Conservation (phyloP, 2,888 invertebrate genomes). For the Drosophila subquinaria region DNA sequence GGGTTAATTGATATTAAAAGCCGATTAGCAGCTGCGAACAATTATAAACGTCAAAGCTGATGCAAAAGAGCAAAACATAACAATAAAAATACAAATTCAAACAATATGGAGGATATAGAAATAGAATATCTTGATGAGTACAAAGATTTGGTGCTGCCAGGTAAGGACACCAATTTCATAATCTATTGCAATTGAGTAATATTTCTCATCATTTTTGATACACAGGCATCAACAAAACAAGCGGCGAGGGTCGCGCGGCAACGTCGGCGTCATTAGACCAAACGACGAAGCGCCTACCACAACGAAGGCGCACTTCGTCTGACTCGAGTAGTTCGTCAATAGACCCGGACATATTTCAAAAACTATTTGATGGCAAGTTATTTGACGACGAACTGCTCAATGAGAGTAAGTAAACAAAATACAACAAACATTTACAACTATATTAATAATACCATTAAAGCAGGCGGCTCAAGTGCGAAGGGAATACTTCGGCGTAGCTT, state of each 20-base stretch:
- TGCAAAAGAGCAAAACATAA: slow-evolving; percentile 16
- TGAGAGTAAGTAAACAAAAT: slow-evolving; percentile 47
- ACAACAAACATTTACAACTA: neutral
- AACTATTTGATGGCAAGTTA: slow-evolving; percentile 76
- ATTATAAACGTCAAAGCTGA: slow-evolving; percentile 7
- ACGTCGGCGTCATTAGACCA: slow-evolving; percentile 32
- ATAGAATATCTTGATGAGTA: slow-evolving; percentile 84
- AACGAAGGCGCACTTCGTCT: slow-evolving; percentile 55
- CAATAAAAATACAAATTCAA: slow-evolving; percentile 3
- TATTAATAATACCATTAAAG: neutral
- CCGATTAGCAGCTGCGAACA: slow-evolving; percentile 8
- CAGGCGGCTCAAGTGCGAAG: slow-evolving; percentile 28
- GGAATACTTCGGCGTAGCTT: slow-evolving; percentile 20
- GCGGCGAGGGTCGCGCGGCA: slow-evolving; percentile 33
- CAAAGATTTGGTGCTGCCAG: slow-evolving; percentile 83
- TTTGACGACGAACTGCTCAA: slow-evolving; percentile 70
- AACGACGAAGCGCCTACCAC: slow-evolving; percentile 18
- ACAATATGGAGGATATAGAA: slow-evolving; percentile 83
- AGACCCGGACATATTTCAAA: slow-evolving; percentile 82
- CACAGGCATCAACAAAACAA: slow-evolving; percentile 61
- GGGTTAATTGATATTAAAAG: slow-evolving; percentile 7
- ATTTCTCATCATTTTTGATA: neutral
- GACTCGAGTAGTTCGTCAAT: slow-evolving; percentile 77
- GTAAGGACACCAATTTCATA: slow-evolving; percentile 59
- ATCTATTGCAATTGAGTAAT: neutral